Evolutionary conservation across 2,888 invertebrate species (phyloP), one percentile per base, ranked within the genome.

Genomic region (Epistrophe eligans): DNA sequence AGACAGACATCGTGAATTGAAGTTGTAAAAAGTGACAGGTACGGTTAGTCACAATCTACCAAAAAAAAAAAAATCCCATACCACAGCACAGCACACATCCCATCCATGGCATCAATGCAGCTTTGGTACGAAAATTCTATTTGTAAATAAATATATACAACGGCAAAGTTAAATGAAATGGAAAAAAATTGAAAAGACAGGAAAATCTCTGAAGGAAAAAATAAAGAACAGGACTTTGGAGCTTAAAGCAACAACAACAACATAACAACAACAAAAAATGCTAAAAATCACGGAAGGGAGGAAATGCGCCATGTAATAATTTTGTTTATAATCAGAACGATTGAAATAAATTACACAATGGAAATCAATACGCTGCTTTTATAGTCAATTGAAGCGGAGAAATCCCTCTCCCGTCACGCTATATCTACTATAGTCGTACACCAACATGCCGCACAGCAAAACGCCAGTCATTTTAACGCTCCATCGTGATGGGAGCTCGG

Each of bases 261-360:
- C 38, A 71, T 40, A 73, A 35, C 64, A 77, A 60, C 57, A 74
- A 62, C 24, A 45, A 8, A 55, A 70, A 40, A 40, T 17, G 13
- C 17, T 28, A 17, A 40, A 67, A 70, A 67, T 67, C 50, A 67
- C 48, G 50, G 43, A 38, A 45, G 32, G 66, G 60, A 13, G 77
- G 52, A 45, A 35, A 48, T 24, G 67, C 58, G 73, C 67, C 83
- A 79, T 70, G 58, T 74, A 79, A 87, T 82, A 79, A 76, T 58
- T 79, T 60, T 83, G 87, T 83, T 87, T 85, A 79, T 85, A 79
- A 85, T 82, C 85, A 82, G 50, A 85, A 43, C 85, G 82, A 85
- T 82, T 82, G 85, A 85, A 82, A 77, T 73, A 81, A 85, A 77
- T 85, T 79, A 74, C 70, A 77, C 77, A 64, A 73, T 62, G 77